phyloP scores from a whole-genome alignment of 2,797 vertebrate species.

The Tokudaia muenninki region DNA sequence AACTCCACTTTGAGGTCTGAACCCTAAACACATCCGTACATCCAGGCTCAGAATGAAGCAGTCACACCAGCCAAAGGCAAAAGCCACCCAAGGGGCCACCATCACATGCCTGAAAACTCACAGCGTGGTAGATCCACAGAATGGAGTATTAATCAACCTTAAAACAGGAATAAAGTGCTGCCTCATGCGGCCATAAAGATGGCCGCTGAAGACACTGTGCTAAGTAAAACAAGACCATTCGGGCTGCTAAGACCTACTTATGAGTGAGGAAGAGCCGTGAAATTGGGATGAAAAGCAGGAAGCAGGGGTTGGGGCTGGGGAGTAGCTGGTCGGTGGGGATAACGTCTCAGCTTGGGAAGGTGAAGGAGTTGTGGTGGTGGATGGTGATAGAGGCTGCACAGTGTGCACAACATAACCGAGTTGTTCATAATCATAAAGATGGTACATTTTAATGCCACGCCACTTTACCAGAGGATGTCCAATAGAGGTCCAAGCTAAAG shows the following conservation, averaged over 20 bases:
- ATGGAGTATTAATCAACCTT: rapidly evolving
- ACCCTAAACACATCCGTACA: not conserved
- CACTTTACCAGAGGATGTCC: not conserved
- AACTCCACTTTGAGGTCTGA: not conserved
- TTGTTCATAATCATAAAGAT: no score
- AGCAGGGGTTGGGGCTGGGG: no score
- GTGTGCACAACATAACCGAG: not conserved
- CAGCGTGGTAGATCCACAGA: no score
- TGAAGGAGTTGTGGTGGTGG: no score
- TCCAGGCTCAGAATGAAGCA: no score
- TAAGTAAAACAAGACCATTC: not conserved
- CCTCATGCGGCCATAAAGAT: rapidly evolving
- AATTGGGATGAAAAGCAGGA: not conserved
- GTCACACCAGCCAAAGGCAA: not conserved
- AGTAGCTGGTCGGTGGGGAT: not conserved
- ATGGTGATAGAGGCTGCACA: no score
- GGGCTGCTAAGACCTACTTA: not conserved
- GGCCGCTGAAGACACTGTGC: no score
- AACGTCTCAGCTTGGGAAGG: not conserved
- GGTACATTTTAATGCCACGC: no score
- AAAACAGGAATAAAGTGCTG: not conserved
- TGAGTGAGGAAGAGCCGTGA: not conserved
- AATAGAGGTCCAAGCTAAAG: no score
- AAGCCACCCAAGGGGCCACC: not conserved
- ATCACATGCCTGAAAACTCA: not conserved